phyloP scores from a whole-genome alignment of 1,140 invertebrate species.

The Oppia nitens region DNA sequence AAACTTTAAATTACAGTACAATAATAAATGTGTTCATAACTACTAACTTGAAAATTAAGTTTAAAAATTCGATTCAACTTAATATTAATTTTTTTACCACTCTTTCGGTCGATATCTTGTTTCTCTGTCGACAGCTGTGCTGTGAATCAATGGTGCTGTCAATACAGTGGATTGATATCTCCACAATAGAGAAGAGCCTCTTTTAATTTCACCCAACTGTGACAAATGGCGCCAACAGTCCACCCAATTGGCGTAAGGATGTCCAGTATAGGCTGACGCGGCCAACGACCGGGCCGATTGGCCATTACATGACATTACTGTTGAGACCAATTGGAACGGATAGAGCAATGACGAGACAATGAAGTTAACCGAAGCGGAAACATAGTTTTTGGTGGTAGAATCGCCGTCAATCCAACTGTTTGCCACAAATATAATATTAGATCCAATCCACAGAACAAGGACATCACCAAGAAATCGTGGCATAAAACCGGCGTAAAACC shows the following conservation, averaged over 20 bases:
- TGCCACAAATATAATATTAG: conserved; percentile 1
- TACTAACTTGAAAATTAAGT: no score
- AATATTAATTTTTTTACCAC: no score
- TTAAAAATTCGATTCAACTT: no score
- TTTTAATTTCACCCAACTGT: conserved; percentile 13
- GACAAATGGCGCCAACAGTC: conserved; percentile 57
- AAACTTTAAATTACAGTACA: no score
- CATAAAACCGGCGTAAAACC: conserved; percentile 16
- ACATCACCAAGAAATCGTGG: conserved; percentile 10
- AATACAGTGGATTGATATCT: conserved; percentile 28
- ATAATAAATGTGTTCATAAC: no score
- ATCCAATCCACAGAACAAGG: conserved; percentile 2
- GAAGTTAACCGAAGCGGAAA: conserved; percentile 2
- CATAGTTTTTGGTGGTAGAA: neutral
- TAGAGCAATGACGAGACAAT: conserved; percentile 44
- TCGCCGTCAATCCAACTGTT: neutral
- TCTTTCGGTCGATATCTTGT: no score
- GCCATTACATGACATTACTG: conserved; percentile 66
- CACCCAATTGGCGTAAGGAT: conserved; percentile 52
- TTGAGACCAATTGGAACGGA: conserved; percentile 66
- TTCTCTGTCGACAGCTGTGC: no score
- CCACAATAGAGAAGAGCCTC: conserved; percentile 16
- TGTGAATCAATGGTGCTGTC: neutral
- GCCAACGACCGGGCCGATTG: conserved; percentile 32
- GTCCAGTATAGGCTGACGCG: conserved; percentile 40